Conservation (phyloP, 1,140 invertebrate species). For the Heterodera schachtii region DNA sequence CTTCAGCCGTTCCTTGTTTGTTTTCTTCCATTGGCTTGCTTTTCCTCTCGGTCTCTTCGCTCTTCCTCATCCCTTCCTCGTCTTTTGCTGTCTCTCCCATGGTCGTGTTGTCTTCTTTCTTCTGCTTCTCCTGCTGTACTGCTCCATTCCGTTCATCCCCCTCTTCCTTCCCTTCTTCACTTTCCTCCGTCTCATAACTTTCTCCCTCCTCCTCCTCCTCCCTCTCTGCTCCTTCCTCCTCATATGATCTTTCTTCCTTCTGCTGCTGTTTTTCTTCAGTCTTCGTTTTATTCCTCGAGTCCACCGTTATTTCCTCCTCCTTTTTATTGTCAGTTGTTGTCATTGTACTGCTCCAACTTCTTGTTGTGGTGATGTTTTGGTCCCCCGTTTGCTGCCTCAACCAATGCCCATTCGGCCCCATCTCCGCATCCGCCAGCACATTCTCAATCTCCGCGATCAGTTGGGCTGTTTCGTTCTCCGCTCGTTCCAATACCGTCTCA, state of each 20-base stretch:
- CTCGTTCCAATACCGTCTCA: conserved; percentile 2
- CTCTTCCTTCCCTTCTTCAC: conserved; percentile 34
- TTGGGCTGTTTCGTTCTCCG: conserved; percentile 34
- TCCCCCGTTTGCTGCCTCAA: not conserved
- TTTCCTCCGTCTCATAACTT: conserved; percentile 25
- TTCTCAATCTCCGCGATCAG: conserved; percentile 40
- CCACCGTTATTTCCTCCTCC: conserved; percentile 1
- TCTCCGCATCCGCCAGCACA: conserved; percentile 33
- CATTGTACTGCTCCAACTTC: not conserved
- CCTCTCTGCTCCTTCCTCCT: conserved; percentile 20
- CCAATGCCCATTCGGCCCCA: conserved; percentile 27
- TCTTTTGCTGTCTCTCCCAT: conserved; percentile 16
- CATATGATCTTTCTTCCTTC: conserved; percentile 20
- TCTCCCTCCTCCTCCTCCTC: conserved; percentile 32
- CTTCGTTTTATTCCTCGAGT: conserved; percentile 12
- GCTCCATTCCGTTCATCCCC: not conserved
- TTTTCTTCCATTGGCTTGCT: no score
- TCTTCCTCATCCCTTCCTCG: not conserved
- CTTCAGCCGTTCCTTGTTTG: not conserved
- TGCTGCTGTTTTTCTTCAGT: conserved; percentile 1
- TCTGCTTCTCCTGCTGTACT: conserved; percentile 6
- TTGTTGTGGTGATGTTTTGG: not conserved
- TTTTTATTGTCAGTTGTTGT: conserved; percentile 12
- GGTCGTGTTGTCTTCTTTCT: not conserved
- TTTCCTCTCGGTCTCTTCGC: not conserved